Evolutionary conservation across 2,797 vertebrate genomes (phyloP).

Genomic region (Pelochelys cantorii): DNA sequence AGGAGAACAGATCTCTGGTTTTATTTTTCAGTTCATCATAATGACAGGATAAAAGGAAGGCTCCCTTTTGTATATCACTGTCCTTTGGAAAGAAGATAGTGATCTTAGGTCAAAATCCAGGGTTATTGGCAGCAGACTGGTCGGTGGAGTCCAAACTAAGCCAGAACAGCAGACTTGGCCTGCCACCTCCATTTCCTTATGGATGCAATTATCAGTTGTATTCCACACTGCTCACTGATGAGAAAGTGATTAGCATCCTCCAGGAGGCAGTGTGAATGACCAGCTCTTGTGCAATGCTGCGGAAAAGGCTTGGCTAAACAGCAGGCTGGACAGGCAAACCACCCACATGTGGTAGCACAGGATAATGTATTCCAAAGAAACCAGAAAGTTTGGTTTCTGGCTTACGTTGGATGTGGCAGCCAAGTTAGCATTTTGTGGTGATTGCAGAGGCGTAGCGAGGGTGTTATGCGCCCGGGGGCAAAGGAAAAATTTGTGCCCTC

Average conservation of each 20-base stretch:
- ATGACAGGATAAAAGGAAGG: background rate
- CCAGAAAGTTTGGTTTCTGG: background rate
- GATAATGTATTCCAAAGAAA: background rate
- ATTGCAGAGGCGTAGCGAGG: too few relatives aligned
- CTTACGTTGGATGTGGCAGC: background rate
- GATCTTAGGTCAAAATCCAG: background rate
- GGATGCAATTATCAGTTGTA: background rate
- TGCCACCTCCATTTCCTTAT: background rate
- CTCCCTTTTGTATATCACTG: background rate
- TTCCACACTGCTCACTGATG: background rate
- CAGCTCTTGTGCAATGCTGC: background rate
- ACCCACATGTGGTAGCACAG: too few relatives aligned
- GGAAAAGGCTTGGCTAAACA: background rate
- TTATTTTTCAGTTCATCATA: background rate
- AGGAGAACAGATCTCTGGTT: background rate
- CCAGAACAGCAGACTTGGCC: background rate
- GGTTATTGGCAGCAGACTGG: too few relatives aligned
- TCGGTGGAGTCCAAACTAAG: background rate
- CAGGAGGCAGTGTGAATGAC: background rate
- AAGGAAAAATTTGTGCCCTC: too few relatives aligned
- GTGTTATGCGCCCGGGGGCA: too few relatives aligned
- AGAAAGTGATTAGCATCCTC: background rate
- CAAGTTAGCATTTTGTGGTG: background rate
- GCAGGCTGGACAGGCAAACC: background rate
- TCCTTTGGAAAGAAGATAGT: background rate